Evolutionary conservation across 2,888 invertebrate genomes (phyloP).

Genomic region (Euzetes globulus): DNA sequence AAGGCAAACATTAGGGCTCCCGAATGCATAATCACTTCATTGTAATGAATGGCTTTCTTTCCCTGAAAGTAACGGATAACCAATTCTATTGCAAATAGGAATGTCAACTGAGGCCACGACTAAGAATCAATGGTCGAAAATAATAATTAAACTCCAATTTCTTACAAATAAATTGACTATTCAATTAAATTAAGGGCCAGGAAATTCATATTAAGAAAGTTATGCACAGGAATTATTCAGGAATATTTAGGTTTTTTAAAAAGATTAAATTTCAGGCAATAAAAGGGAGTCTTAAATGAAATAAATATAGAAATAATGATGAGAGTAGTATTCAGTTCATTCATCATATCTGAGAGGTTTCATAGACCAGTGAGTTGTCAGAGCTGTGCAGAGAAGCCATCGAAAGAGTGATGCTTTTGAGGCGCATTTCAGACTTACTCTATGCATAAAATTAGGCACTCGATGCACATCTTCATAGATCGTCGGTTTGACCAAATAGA

Average conservation of each 20-base stretch:
- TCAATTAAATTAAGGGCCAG: too few relatives aligned
- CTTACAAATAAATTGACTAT: too few relatives aligned
- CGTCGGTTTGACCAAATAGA: conserved; percentile 9
- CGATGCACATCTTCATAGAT: conserved; percentile 2
- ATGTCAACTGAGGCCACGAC: conserved; percentile 22
- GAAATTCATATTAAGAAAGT: too few relatives aligned
- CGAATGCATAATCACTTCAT: conserved; percentile 21
- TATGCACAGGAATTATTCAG: too few relatives aligned
- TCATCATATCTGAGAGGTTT: too few relatives aligned
- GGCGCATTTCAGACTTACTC: conserved; percentile 8
- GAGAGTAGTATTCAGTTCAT: too few relatives aligned
- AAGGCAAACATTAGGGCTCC: conserved; percentile 23
- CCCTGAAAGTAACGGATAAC: conserved; percentile 18
- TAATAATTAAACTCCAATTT: too few relatives aligned
- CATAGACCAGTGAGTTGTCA: not conserved
- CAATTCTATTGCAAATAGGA: conserved; percentile 9
- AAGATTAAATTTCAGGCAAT: too few relatives aligned
- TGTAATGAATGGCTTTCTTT: conserved; percentile 17
- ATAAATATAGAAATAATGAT: too few relatives aligned
- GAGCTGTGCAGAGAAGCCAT: not conserved
- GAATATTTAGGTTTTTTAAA: too few relatives aligned
- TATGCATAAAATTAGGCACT: conserved; percentile 28
- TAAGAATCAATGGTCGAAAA: not conserved
- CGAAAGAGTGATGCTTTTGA: not conserved
- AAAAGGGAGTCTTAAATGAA: too few relatives aligned